Evolutionary conservation across 2,888 invertebrate genomes (phyloP).

Genomic region (Ennomos fuscantarius): DNA sequence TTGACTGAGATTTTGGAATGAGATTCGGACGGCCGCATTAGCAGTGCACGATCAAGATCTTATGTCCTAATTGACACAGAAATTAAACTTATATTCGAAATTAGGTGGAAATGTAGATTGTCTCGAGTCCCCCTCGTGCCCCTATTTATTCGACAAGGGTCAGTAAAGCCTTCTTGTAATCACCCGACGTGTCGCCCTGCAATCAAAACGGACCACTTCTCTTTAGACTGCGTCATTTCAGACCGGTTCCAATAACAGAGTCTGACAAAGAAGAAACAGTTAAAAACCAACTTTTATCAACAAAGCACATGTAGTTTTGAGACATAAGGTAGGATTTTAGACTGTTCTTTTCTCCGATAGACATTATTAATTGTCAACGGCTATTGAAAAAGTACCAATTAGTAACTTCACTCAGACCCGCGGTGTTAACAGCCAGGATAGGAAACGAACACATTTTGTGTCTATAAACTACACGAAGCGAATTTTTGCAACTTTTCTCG

Average conservation of each 20-base stretch:
- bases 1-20: conserved; percentile 25
- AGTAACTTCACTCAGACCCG: conserved; percentile 23
- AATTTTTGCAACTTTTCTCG: conserved; percentile 7
- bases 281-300: conserved; percentile 4
- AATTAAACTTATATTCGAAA: conserved; percentile 65
- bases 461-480: conserved; percentile 18
- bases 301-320: neutral
- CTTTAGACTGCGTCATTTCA: conserved; percentile 31
- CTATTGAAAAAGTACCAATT: conserved; percentile 15
- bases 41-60: conserved; percentile 48
- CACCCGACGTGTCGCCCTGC: conserved; percentile 96
- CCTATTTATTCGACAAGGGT: conserved; percentile 89
- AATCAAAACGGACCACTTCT: conserved; percentile 77
- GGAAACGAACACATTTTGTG: conserved; percentile 5
- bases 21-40: conserved; percentile 36
- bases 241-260: conserved; percentile 6
- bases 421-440: conserved; percentile 37
- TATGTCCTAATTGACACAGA: conserved; percentile 75
- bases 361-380: conserved; percentile 6
- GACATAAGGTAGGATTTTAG: conserved; percentile 2
- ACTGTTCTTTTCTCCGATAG: conserved; percentile 8
- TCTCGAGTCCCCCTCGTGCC: conserved; percentile 45
- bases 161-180: conserved; percentile 96
- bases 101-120: conserved; percentile 56
- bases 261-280: conserved; percentile 5